Conservation (phyloP, 2,888 invertebrate species). For the Xestobium rufovillosum region DNA sequence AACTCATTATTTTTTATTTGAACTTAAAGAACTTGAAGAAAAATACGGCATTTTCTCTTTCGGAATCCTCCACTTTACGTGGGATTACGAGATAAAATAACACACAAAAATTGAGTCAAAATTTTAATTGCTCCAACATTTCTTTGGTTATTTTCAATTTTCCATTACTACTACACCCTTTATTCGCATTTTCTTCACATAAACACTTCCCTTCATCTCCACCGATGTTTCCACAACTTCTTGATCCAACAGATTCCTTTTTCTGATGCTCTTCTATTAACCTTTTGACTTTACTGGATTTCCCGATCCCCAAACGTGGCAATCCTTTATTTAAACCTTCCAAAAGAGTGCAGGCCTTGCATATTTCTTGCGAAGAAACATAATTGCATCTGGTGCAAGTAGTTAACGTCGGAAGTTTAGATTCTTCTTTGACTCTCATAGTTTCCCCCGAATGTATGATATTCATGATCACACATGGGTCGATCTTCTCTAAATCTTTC, state of each 20-base stretch:
- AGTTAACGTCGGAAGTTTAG: conserved; percentile 74
- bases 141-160: conserved; percentile 7
- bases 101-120: no score
- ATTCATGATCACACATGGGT: conserved; percentile 87
- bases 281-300: conserved; percentile 70
- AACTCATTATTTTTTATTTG: no score
- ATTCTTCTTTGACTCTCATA: conserved; percentile 71
- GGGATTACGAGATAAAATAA: no score
- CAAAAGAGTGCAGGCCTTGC: conserved; percentile 92
- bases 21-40: no score
- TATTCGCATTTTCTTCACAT: conserved; percentile 3
- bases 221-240: conserved; percentile 11
- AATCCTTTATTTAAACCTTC: conserved; percentile 93
- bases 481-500: conserved; percentile 91
- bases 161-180: no score
- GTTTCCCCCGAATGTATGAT: conserved; percentile 89
- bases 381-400: conserved; percentile 82
- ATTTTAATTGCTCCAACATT: no score
- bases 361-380: conserved; percentile 85
- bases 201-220: neutral
- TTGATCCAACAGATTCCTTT: conserved; percentile 9
- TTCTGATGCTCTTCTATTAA: conserved; percentile 43
- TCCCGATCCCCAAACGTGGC: conserved; percentile 85
- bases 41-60: no score
- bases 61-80: no score